Conservation (phyloP, 1,140 invertebrate species). For the Polypedilum pembai region DNA sequence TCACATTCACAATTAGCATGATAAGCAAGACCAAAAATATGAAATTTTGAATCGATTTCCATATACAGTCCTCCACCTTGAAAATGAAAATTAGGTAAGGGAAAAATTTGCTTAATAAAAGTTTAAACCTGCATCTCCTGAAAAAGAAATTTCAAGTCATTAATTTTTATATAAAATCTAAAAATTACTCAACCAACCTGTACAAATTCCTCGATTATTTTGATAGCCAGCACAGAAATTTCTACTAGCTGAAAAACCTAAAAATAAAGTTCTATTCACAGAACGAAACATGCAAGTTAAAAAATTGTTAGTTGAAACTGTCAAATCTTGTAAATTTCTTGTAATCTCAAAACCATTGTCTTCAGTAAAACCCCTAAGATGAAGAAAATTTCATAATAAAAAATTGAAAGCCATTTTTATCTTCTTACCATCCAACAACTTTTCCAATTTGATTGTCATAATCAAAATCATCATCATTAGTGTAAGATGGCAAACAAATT, state of each 20-base stretch:
- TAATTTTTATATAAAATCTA: too few relatives aligned
- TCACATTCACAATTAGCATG: not conserved
- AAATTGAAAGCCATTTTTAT: not conserved
- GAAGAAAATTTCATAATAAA: not conserved
- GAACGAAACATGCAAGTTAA: not conserved
- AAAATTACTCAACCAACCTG: not conserved
- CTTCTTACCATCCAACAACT: not conserved
- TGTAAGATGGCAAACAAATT: not conserved
- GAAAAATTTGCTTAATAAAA: too few relatives aligned
- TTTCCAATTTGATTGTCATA: not conserved
- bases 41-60: not conserved
- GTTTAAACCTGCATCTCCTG: too few relatives aligned
- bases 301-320: not conserved
- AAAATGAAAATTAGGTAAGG: too few relatives aligned
- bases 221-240: not conserved
- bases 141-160: too few relatives aligned
- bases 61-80: not conserved
- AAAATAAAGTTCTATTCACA: not conserved
- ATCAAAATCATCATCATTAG: not conserved
- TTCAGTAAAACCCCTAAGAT: not conserved
- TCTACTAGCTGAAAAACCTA: not conserved
- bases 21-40: not conserved
- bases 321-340: not conserved
- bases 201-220: not conserved
- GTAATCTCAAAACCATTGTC: not conserved